phyloP scores from a whole-genome alignment of 2,888 invertebrate species.

The Scaptomyza polygonia region DNA sequence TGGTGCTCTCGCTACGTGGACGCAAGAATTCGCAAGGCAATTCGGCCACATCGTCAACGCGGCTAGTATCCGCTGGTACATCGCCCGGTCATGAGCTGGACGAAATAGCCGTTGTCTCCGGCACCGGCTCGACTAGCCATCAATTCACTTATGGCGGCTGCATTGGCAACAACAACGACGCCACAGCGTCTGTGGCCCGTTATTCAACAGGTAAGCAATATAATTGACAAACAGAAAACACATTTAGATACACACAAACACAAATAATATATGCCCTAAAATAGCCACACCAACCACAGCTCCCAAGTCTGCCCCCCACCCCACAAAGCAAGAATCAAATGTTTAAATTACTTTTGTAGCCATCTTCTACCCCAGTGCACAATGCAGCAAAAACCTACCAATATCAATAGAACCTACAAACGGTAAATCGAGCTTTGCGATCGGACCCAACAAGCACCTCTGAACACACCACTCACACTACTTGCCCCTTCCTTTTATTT shows the following conservation, averaged over 20 bases:
- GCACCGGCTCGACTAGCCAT: slow-evolving; percentile 85
- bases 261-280: background rate
- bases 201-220: slow-evolving; percentile 82
- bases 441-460: background rate
- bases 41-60: slow-evolving; percentile 85
- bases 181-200: slow-evolving; percentile 68
- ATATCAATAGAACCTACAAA: slow-evolving; percentile 15
- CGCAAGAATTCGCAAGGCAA: slow-evolving; percentile 86
- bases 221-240: background rate
- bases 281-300: background rate
- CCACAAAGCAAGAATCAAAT: slow-evolving; percentile 18
- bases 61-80: slow-evolving; percentile 85
- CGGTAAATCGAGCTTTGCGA: slow-evolving; percentile 29
- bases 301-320: background rate
- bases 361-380: slow-evolving; percentile 34
- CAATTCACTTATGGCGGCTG: slow-evolving; percentile 83
- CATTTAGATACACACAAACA: slow-evolving; percentile 1
- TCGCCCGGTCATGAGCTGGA: slow-evolving; percentile 87
- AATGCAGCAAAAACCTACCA: slow-evolving; percentile 34
- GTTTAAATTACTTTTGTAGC: slow-evolving; percentile 38
- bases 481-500: slow-evolving; percentile 22
- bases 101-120: slow-evolving; percentile 89
- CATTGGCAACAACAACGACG: slow-evolving; percentile 72
- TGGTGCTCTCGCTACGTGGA: slow-evolving; percentile 87
- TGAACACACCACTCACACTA: slow-evolving; percentile 1